Conservation (phyloP, 2,113 vertebrate genomes). For the Maylandia zebra region DNA sequence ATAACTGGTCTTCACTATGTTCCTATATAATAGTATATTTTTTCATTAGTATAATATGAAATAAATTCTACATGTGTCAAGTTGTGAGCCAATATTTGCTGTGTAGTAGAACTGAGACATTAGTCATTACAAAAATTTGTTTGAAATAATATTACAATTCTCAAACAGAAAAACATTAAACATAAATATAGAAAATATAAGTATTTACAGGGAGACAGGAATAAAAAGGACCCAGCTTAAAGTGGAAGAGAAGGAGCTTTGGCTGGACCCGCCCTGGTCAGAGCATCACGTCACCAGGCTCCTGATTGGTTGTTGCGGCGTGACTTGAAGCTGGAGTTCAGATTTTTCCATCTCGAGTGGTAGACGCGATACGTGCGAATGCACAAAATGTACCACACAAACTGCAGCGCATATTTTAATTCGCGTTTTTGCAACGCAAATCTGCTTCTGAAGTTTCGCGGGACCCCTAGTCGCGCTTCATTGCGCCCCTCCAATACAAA, state of each 20-base stretch:
- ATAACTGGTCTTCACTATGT: background rate
- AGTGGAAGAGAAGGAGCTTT: background rate
- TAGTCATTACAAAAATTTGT: background rate
- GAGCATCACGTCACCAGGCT: background rate
- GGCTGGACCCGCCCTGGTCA: background rate
- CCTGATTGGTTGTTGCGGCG: background rate
- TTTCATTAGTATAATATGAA: background rate
- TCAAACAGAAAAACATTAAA: background rate
- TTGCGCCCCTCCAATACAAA: background rate
- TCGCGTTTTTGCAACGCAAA: accelerated
- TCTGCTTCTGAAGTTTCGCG: background rate
- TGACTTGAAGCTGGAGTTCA: background rate
- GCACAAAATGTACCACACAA: background rate
- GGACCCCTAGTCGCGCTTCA: background rate
- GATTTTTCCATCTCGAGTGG: background rate
- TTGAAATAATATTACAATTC: background rate
- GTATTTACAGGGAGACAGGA: background rate
- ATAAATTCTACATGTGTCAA: background rate
- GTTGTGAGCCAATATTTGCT: too few relatives aligned
- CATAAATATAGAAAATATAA: background rate
- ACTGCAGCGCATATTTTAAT: background rate
- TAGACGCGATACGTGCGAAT: accelerated
- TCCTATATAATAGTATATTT: background rate
- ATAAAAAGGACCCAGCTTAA: background rate
- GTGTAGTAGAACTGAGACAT: background rate